These are phyloP conservation scores for Grus americana DNA, from an alignment of 2,113 vertebrate species.

Conservation along the genomic window DNA sequence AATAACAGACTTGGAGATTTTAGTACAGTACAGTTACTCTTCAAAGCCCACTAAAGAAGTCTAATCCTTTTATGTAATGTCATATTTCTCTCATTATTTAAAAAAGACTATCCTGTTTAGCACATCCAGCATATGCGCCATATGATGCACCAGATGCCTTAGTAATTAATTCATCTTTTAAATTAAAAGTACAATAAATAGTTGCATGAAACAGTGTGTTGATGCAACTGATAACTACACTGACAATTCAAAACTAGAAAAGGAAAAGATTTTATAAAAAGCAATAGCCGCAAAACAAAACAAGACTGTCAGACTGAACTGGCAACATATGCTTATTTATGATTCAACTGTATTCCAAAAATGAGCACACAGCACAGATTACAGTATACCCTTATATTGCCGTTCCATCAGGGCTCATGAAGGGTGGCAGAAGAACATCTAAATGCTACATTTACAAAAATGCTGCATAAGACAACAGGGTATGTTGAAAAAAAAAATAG, in stretches of 20 bases:
- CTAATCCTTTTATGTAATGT: constrained; percentile 5
- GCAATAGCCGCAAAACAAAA: constrained; percentile 1
- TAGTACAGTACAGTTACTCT: neutral
- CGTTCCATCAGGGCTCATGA: neutral
- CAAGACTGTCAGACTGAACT: neutral
- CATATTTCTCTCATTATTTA: constrained; percentile 20
- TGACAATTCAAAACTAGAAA: neutral
- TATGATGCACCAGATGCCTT: constrained; percentile 47
- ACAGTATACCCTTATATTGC: neutral
- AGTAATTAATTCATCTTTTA: constrained; percentile 56
- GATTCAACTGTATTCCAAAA: neutral
- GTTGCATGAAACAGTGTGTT: constrained; percentile 6
- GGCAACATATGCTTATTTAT: neutral
- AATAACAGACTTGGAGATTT: neutral
- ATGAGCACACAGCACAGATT: neutral
- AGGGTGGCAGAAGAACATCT: neutral
- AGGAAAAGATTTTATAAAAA: neutral
- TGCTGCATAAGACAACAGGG: neutral
- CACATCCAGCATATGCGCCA: constrained; percentile 6
- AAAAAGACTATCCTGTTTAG: constrained; percentile 31
- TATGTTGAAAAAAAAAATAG: neutral
- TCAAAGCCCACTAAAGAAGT: constrained; percentile 7
- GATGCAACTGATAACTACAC: neutral
- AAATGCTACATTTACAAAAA: neutral
- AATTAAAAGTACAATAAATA: constrained; percentile 41